phyloP scores from a whole-genome alignment of 2,113 vertebrate genomes.

The Pangasianodon gigas region DNA sequence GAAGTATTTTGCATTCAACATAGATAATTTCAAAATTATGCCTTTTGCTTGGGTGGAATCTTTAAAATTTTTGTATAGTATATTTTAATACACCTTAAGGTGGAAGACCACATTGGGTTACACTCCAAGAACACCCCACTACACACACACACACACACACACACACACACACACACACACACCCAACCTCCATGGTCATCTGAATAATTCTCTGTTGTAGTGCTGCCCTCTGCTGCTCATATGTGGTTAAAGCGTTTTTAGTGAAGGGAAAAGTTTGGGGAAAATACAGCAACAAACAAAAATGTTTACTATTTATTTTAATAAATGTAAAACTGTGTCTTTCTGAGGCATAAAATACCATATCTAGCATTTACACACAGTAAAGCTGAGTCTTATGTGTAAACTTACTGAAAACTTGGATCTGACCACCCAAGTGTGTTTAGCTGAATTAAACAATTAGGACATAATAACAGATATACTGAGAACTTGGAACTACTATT shows the following conservation, averaged over 20 bases:
- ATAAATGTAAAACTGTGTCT: neutral
- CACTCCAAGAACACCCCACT: too few relatives aligned
- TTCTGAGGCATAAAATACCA: neutral
- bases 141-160: too few relatives aligned
- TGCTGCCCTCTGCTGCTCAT: conserved; percentile 16
- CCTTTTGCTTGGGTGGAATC: too few relatives aligned
- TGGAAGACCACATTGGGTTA: too few relatives aligned
- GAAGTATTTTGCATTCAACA: neutral
- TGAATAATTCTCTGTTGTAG: neutral
- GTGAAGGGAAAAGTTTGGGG: neutral
- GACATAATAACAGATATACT: neutral
- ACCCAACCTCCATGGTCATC: too few relatives aligned
- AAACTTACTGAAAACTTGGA: neutral
- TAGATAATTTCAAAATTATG: too few relatives aligned
- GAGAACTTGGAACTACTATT: neutral
- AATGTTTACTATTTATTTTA: neutral
- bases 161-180: too few relatives aligned
- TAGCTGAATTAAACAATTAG: neutral
- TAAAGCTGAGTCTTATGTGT: neutral
- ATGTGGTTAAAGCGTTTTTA: neutral
- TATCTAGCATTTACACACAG: neutral
- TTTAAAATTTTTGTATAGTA: too few relatives aligned
- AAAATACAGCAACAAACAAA: neutral
- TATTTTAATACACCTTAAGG: too few relatives aligned
- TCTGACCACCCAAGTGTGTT: neutral